Evolutionary conservation across 1,140 invertebrate species (phyloP), one percentile per base, ranked within the genome.

Genomic region (Anastatus disparis): DNA sequence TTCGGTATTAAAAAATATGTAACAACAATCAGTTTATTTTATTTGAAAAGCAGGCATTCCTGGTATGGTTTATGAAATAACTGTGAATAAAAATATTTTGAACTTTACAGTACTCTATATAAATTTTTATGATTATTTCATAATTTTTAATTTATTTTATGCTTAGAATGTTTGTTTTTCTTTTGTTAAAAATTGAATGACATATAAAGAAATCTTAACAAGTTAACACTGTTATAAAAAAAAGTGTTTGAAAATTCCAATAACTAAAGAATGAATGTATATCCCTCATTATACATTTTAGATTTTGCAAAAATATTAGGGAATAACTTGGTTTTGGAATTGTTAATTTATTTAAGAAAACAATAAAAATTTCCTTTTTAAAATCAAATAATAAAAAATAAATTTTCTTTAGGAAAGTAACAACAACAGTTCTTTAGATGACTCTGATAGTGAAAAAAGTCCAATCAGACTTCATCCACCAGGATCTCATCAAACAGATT

Each of bases 371-470:
- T 31, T 55, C 26, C 22, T 27, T 42, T 4, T 40, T 35, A 70
- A 59, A 35, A 35, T 35, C n/a, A 10, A 7, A 46, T 61, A n/a
- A 20, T 74, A 48, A 59, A n/a, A 40, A 24, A 65, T 80, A 71
- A 78, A 22, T 80, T 80, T 70, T 81, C 77, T 78, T 56, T 81
- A 86, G 84, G 84, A 85, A 59, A 85, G 84, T 75, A 85, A 85
- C 76, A 85, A 84, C 77, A 86, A 85, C 71, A 81, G 85, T 77
- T 84, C 83, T 0, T 83, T 82, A 9, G 80, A 79, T 17, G 78
- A 81, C 15, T 81, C 81, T 4, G 80, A 74, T 46, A 84, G 78
- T 52, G 82, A 82, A 20, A 79, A 77, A 56, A 82, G 78, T 66
- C 78, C 79, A 31, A 31, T 38, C 2, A 46, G 67, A 13, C 56